Evolutionary conservation across 1,140 invertebrate genomes (phyloP), one percentile per base, ranked within the genome.

Genomic region (Ceratina calcarata): DNA sequence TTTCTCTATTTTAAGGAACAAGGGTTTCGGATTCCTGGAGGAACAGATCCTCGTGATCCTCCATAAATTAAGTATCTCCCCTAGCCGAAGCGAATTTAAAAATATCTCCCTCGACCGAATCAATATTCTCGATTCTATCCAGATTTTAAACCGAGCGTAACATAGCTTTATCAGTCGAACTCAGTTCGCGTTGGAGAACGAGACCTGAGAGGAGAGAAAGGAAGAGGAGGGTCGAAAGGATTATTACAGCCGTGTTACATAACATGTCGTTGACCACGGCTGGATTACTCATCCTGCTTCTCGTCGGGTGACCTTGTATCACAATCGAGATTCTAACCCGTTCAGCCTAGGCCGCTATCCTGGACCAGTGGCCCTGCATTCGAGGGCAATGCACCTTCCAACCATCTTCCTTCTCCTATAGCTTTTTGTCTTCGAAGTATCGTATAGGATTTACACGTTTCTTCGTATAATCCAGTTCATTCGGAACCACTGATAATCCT

Each of bases 251-350:
- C 62, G 60, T 22, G 75, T 87, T 86, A 82, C 86, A 84, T 87
- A 84, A 87, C 85, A 78, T 86, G 85, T 86, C 87, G 81, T 88
- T 86, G 84, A 86, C 86, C 82, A 76, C 27, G 64, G 81, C 53
- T 85, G 81, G 80, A 88, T 87, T 88, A 88, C 84, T 88, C 86
- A 88, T 66, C 62, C 69, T 73, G 57, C 78, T 75, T 18, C 69
- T 57, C 65, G 64, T 64, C 72, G 71, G 20, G 49, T 86, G 87
- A 88, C 87, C 87, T 88, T 88, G 87, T 83, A 75, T 88, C 84
- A 78, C 80, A 76, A 88, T 86, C 86, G 78, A 85, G 78, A 61
- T 80, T 84, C 82, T 60, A 73, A 78, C 74, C 57, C 57, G 67
- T 64, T 49, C 71, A 77, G 57, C 58, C 60, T 60, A 70, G 64